phyloP scores from a whole-genome alignment of 2,113 vertebrate genomes.

The Pangasianodon hypophthalmus region DNA sequence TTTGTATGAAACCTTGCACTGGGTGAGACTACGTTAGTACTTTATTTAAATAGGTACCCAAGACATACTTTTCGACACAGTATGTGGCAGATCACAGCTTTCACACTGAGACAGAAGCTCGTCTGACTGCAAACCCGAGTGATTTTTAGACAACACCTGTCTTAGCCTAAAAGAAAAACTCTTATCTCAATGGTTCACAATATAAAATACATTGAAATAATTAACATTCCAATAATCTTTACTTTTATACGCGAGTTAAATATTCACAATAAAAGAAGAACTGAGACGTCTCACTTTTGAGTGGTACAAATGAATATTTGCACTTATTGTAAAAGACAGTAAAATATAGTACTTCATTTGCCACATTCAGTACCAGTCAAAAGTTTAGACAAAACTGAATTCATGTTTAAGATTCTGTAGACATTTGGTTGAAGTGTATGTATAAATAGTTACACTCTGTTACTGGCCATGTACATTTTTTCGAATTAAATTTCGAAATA shows the following conservation, averaged over 20 bases:
- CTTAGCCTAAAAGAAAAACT: neutral
- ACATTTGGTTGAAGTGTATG: neutral
- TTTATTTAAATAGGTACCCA: neutral
- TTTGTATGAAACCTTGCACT: neutral
- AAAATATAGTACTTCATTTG: slow-evolving; percentile 32
- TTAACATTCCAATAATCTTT: neutral
- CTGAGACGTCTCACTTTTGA: neutral
- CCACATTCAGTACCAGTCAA: neutral
- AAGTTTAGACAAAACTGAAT: neutral
- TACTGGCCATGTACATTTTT: neutral
- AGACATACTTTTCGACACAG: neutral
- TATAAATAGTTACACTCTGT: neutral
- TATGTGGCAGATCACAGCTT: neutral
- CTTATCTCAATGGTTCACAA: neutral
- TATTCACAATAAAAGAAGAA: neutral
- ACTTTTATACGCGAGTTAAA: neutral
- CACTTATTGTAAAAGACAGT: neutral
- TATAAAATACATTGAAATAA: neutral
- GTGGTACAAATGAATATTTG: slow-evolving; percentile 14
- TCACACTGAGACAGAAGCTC: neutral
- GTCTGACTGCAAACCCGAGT: neutral
- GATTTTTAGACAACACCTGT: neutral
- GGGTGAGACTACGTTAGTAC: neutral
- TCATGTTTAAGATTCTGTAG: neutral
- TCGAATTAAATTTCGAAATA: neutral